These are phyloP conservation scores for Laspeyria flexula DNA, from an alignment of 2,888 invertebrate genomes.

Conservation along the genomic window DNA sequence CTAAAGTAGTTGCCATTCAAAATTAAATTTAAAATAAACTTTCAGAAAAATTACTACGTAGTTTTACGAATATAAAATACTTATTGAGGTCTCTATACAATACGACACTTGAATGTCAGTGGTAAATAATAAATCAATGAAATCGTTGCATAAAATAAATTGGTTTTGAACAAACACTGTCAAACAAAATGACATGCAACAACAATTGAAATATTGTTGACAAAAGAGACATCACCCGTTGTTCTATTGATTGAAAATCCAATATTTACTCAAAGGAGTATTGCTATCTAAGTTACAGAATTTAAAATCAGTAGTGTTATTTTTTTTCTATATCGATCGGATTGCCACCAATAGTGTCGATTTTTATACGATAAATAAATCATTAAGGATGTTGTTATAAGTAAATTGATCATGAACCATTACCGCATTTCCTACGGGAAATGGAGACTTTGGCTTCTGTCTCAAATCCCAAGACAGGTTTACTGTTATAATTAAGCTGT, in stretches of 20 bases:
- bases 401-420: constrained; percentile 4
- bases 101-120: constrained; percentile 4
- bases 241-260: constrained; percentile 10
- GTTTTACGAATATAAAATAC: background rate
- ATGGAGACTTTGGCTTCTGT: constrained; percentile 16
- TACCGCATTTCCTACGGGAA: constrained; percentile 17
- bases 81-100: background rate
- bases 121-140: constrained; percentile 26
- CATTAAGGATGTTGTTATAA: constrained; percentile 16
- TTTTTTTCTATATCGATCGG: too few species aligned
- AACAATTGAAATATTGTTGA: constrained; percentile 24
- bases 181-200: constrained; percentile 11
- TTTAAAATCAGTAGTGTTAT: too few species aligned
- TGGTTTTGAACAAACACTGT: constrained; percentile 22
- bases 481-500: too few species aligned
- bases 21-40: background rate
- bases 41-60: background rate
- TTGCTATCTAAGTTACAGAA: too few species aligned
- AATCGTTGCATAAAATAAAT: constrained; percentile 40
- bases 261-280: background rate
- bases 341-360: too few species aligned
- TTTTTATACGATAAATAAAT: constrained; percentile 16
- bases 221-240: constrained; percentile 26
- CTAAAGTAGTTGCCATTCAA: background rate
- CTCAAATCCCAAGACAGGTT: too few species aligned